Base-by-base conservation (phyloP, 2,888 invertebrate species). In the Tipula helvola region DNA sequence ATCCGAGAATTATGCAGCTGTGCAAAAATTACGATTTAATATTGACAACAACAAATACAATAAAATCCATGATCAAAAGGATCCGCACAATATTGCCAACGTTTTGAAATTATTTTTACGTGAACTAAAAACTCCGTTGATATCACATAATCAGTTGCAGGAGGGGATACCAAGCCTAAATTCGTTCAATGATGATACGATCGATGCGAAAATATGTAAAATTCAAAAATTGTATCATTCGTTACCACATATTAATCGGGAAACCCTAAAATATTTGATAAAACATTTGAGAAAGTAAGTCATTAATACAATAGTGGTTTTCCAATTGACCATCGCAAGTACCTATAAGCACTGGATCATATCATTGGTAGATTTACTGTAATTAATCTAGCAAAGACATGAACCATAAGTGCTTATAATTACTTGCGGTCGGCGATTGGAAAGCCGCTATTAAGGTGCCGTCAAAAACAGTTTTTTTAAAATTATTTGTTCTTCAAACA, bases 81-180 rank as follows among this genome's bases (percentile, higher is more conserved):
- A 86, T 52, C 86, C 86, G 47, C 86, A 86, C 44, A 86, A 42
- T 28, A 44, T 86, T 5, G 28, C 86, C 10, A 44, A 47, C 36
- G n/a, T 86, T 36, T 36, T 86, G 16, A 86, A 86, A 86, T 86
- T 86, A 86, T 86, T 86, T 86, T 86, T 86, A 36, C 42, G 86
- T n/a, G 86, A 86, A 47, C 36, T 86, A 36, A 86, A 86, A 86
- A 47, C 42, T 1, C 86, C 86, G 13, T 36, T 86, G 8, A 86
- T 86, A 18, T 86, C 86, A n/a, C n/a, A 44, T 36, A 47, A n/a
- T 10, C 41, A 86, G 5, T 12, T 86, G 13, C 18, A 44, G 10
- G 28, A 18, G 18, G 13, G 47, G 5, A 28, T 86, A 3, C 84
- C 84, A 5, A 84, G 39, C 5, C 84, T 84, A n/a, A 84, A 84